These are phyloP conservation scores for Spinus olivaceus DNA, from an alignment of 2,797 vertebrate genomes.

Conservation along the genomic window DNA sequence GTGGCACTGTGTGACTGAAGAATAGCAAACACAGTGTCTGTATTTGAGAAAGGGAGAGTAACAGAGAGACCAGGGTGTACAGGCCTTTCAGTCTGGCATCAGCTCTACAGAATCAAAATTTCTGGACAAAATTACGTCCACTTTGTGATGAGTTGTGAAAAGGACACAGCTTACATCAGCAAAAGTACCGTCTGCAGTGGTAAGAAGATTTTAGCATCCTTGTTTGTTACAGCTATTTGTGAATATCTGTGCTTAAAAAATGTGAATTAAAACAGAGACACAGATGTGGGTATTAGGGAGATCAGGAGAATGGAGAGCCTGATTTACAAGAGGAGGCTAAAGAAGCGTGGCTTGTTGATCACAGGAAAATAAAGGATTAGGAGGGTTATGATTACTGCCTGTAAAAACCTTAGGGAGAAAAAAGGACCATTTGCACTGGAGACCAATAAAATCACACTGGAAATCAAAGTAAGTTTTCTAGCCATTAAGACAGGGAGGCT, in stretches of 20 bases:
- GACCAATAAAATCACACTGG: background rate
- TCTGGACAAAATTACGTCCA: background rate
- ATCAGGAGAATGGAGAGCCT: background rate
- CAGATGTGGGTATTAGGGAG: background rate
- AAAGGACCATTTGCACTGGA: background rate
- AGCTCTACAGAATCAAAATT: background rate
- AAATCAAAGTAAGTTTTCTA: background rate
- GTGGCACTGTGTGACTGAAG: conserved; percentile 63
- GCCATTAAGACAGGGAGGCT: background rate
- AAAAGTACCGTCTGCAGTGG: background rate
- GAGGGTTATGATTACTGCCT: background rate
- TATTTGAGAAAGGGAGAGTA: conserved; percentile 10
- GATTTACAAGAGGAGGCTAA: background rate
- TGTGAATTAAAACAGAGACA: background rate
- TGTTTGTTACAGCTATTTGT: background rate
- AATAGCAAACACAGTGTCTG: conserved; percentile 20
- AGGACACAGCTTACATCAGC: background rate
- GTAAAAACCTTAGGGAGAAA: background rate
- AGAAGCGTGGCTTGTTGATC: background rate
- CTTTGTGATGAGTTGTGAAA: background rate
- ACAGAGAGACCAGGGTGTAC: background rate
- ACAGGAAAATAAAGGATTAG: conserved; percentile 19
- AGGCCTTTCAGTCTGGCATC: background rate
- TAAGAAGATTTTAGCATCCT: background rate
- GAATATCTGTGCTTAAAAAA: background rate